A percentile compares a stretch with the other conserved stretches of the same genome.
phyloP scores from a whole-genome alignment of 1,140 invertebrate species.

The Bombus polaris region DNA sequence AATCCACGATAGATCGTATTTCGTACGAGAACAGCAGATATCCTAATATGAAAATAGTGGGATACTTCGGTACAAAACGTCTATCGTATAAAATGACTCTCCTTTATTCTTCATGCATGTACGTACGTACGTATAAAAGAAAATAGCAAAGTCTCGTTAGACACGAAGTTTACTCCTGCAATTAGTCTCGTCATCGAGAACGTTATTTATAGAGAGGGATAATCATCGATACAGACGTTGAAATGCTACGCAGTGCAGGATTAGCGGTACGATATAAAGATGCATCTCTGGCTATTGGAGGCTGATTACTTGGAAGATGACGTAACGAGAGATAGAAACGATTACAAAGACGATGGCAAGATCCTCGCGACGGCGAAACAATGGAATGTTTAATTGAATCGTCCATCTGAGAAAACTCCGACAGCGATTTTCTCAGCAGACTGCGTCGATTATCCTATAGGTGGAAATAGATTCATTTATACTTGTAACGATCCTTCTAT shows the following conservation, averaged over 20 bases:
- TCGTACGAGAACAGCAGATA: too few species aligned
- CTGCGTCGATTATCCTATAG: background rate
- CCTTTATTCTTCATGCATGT: too few species aligned
- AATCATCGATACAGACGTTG: background rate
- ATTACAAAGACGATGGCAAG: conserved; percentile 20
- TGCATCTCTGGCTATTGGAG: background rate
- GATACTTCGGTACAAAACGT: too few species aligned
- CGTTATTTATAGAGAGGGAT: conserved; percentile 21
- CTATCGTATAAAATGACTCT: too few species aligned
- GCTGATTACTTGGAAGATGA: conserved; percentile 25
- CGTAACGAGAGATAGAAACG: conserved; percentile 10
- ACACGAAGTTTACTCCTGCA: background rate
- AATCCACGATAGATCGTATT: too few species aligned
- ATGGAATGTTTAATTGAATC: conserved; percentile 39
- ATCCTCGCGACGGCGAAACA: conserved; percentile 7
- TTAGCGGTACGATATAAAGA: background rate
- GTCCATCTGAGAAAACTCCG: conserved; percentile 29
- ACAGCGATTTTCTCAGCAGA: conserved; percentile 19
- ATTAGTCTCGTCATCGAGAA: background rate
- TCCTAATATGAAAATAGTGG: too few species aligned
- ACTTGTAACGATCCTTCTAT: background rate
- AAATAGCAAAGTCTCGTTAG: background rate
- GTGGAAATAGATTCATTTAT: background rate
- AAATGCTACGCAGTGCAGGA: background rate
- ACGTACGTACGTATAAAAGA: too few species aligned